A percentile compares a stretch with the other conserved stretches of the same genome.
These are phyloP conservation scores for Calephelis nemesis DNA, from an alignment of 1,140 invertebrate species.

Conservation along the genomic window DNA sequence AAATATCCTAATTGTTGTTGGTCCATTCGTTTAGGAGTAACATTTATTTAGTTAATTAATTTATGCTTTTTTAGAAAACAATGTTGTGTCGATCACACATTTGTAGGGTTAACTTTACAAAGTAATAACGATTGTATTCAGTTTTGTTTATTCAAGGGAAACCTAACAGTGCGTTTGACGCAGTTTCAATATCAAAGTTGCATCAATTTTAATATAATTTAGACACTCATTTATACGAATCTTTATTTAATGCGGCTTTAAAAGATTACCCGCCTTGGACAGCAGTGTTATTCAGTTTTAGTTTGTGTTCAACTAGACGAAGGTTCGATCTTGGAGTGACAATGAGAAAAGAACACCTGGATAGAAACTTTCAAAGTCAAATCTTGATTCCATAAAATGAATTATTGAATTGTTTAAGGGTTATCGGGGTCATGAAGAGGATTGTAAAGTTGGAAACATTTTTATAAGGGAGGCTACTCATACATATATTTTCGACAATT, in stretches of 20 bases:
- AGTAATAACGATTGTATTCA: neutral
- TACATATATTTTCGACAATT: too few relatives aligned
- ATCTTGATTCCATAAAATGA: conserved; percentile 41
- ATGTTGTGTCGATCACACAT: too few relatives aligned
- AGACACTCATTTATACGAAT: conserved; percentile 35
- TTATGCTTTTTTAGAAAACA: too few relatives aligned
- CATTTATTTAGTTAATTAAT: too few relatives aligned
- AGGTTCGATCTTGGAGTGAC: conserved; percentile 14
- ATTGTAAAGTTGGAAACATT: conserved; percentile 1
- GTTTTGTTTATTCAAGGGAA: neutral
- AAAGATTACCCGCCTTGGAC: conserved; percentile 13
- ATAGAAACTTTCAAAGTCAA: conserved; percentile 58
- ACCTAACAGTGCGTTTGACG: conserved; percentile 34
- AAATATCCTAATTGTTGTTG: too few relatives aligned
- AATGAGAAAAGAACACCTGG: conserved; percentile 46
- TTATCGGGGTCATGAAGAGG: conserved; percentile 15
- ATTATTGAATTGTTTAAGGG: conserved; percentile 37
- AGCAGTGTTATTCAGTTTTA: conserved; percentile 29
- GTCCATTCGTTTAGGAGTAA: too few relatives aligned
- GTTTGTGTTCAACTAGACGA: conserved; percentile 21
- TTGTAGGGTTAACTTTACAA: neutral
- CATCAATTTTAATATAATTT: conserved; percentile 52
- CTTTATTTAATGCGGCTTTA: conserved; percentile 38
- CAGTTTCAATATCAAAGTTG: conserved; percentile 42
- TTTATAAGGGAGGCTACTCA: neutral